Base-by-base conservation (phyloP, 2,888 invertebrate genomes). In the Dioctria rufipes region DNA sequence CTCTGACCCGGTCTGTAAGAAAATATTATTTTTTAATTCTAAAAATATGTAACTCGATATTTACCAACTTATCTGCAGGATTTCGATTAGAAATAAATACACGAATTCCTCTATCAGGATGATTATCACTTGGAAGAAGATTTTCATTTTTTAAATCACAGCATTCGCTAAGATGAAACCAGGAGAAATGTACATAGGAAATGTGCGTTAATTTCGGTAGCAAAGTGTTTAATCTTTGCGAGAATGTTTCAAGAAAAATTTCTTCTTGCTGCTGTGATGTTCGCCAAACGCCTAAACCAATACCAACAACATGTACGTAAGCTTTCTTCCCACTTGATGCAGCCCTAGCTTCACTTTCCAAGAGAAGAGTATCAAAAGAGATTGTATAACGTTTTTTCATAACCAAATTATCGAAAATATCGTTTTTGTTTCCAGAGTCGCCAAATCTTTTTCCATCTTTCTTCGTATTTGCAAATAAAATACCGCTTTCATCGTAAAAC, bases 271-370 rank as follows among this genome's bases (percentile, higher is more conserved):
- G 92, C 0, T 87, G 85, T 0, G 92, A 91, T 58, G 92, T 89
- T 85, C 88, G 91, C 94, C 94, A 94, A 0, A 93, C 93, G 0
- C 94, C 94, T n/a, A 93, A 86, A 69, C 93, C 93, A 61, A 92
- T 91, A 9, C 94, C 94, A 49, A 94, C 91, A 6, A 94, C 90
- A 86, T 94, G 93, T 0, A 94, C 84, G 84, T 90, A 94, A 0
- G 92, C 93, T 5, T 89, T 88, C 51, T 90, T 92, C 40, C 88
- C 90, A 3, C 86, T 88, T 0, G 88, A 88, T 9, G 86, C 86
- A 0, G 92, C 93, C n/a, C 93, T 88, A 0, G 89, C 87, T 81
- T 93, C 91, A 0, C 93, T 92, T 81, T 94, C 94, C 13, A 93
- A 84, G 1, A 94, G 86, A 43, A 93, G 88, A 8, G 91, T 91